Conservation (phyloP, 2,113 vertebrate genomes). For the Alligator sinensis region DNA sequence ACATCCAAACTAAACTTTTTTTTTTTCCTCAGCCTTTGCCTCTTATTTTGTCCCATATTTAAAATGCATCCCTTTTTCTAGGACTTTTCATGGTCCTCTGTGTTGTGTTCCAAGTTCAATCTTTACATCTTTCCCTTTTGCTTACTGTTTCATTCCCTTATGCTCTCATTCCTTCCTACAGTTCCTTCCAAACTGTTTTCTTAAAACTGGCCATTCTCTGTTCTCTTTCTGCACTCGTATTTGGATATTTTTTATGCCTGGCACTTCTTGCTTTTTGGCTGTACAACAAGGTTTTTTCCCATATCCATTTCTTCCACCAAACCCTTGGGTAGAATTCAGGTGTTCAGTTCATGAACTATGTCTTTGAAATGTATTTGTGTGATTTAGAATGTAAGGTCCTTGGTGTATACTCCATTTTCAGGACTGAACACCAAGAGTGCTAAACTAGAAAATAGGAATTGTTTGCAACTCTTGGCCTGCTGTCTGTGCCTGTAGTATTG, state of each 20-base stretch:
- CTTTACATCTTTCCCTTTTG: background rate
- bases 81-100: background rate
- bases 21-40: background rate
- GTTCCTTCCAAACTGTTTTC: background rate
- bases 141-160: background rate
- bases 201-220: background rate
- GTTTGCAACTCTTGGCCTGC: background rate
- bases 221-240: background rate
- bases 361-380: background rate
- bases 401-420: background rate
- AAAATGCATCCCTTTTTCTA: background rate
- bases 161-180: background rate
- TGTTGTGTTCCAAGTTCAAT: background rate
- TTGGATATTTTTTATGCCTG: background rate
- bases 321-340: background rate
- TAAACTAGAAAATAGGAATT: background rate
- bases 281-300: background rate
- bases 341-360: background rate
- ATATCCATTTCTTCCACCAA: background rate
- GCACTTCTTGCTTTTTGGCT: background rate
- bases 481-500: background rate
- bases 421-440: background rate
- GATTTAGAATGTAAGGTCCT: background rate
- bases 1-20: background rate
- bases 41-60: background rate